Conservation (phyloP, 2,797 vertebrate genomes). For the Premnoplex brunnescens region DNA sequence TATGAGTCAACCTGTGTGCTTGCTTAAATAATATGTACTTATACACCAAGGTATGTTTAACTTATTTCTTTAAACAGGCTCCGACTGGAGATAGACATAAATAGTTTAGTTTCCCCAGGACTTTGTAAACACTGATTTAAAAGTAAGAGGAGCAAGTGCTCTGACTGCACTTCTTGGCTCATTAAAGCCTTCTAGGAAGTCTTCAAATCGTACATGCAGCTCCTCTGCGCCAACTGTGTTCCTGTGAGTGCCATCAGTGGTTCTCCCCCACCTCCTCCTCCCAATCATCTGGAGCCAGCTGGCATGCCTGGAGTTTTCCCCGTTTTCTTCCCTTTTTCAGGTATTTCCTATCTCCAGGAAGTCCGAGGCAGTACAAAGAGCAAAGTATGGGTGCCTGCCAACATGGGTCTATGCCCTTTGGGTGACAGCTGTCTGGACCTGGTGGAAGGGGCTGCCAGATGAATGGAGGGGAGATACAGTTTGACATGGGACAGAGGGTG, state of each 20-base stretch:
- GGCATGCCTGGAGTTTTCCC: neutral
- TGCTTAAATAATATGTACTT: neutral
- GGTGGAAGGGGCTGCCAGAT: neutral
- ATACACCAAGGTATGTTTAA: neutral
- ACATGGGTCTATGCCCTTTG: neutral
- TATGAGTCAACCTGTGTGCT: neutral
- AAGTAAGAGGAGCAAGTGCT: neutral
- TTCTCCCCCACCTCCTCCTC: neutral
- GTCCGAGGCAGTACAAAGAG: neutral
- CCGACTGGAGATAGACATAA: neutral
- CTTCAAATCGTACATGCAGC: neutral
- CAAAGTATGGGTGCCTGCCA: neutral
- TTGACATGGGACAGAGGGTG: accelerated
- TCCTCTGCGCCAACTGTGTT: slow-evolving; percentile 8
- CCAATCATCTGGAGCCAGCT: neutral
- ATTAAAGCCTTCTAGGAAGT: slow-evolving; percentile 6
- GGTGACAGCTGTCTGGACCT: neutral
- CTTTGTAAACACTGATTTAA: neutral
- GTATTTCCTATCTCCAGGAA: neutral
- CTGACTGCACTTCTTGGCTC: neutral
- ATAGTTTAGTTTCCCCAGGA: neutral
- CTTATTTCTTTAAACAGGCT: neutral
- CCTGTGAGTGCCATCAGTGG: neutral
- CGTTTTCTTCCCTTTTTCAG: neutral
- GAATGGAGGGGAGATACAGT: neutral